Base-by-base conservation (phyloP, 2,888 invertebrate genomes). In the Lampropteryx suffumata region DNA sequence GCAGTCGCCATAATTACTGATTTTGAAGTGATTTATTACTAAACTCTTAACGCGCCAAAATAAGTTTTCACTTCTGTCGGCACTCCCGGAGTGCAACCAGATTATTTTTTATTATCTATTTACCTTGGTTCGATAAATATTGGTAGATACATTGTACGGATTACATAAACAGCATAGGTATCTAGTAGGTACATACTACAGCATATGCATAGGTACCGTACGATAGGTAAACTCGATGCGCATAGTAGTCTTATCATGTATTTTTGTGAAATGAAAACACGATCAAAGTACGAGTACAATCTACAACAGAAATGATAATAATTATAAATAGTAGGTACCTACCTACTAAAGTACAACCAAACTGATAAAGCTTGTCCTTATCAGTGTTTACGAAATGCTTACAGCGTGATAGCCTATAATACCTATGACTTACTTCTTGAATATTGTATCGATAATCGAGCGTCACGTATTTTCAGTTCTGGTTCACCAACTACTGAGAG, bases 401-500 rank as follows among this genome's bases (percentile, higher is more conserved):
- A 34, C 57, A 35, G 47, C 51, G 54, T 47, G 50, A 55, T 55
- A 55, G 44, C 46, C 34, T 45, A 5, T 34, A 32, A 40, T 28
- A 40, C 28, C 17, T 34, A 37, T 2, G 8, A 27, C 10, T 11
- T 14, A 35, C 28, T n/a, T n/a, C 24, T 37, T 39, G 32, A 24
- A 24, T 7, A 24, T 24, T 28, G n/a, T 33, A 17, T 28, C 40
- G n/a, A 36, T 42, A 41, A 46, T 44, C 47, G 42, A 39, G 30
- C 34, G 28, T 37, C 50, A 48, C 44, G 41, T 64, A 63, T 58
- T 60, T 62, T 61, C 56, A 57, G 59, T 47, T 36, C 30, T 36
- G 52, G 61, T 61, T 65, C 63, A 58, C 37, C 41, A 39, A 28
- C 43, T 60, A 62, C 59, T 50, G 55, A 34, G 42, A 58, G 65